Evolutionary conservation across 92 coral and sea anemone genomes (phyloP), one percentile per base, ranked within the genome.

Genomic region (Nematostella vectensis): DNA sequence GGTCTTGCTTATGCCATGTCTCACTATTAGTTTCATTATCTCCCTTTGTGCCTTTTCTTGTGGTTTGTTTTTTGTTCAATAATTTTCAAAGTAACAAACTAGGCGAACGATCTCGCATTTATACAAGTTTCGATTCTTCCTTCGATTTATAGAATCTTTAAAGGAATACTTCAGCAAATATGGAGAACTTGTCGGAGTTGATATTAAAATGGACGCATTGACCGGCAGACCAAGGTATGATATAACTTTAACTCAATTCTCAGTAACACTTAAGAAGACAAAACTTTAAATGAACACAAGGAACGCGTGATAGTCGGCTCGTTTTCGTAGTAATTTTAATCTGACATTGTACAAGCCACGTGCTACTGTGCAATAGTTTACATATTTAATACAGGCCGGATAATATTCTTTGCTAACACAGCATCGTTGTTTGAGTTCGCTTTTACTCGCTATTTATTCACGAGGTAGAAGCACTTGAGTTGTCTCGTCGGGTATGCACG

Each of bases 151-250:
- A 93, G 99, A 82, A 48, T 68, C 82, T 27, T 69, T 93, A 58
- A 81, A 81, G 51, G 69, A 68, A n/a, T 93, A 93, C 54, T 93
- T 93, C 66, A 57, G 75, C 17, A 70, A 66, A 57, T 93, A 68
- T 59, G 99, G 99, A 31, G 99, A 93, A 40, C 87, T 93, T 39
- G 69, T 86, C 44, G 99, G 89, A 25, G 89, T 83, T 26, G 95
- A 93, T 62, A 83, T 93, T 16, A 93, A 93, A 66, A 70, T 82
- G 62, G 99, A 93, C 50, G 81, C 88, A 11, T 51, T 86, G 27
- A 86, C 99, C 6, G 87, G 83, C 26, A 82, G 99, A 59, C 82
- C 99, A 37, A 71, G 99, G 99, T 93, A 11, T 39, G 4, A 36
- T 64, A 4, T 8, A 45, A 15, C 40, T 33, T 15, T 15, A n/a